Percentiles rank a stretch among this genome's conserved stretches.
Conservation (phyloP, 2,888 invertebrate genomes). For the Andrena dorsata region DNA sequence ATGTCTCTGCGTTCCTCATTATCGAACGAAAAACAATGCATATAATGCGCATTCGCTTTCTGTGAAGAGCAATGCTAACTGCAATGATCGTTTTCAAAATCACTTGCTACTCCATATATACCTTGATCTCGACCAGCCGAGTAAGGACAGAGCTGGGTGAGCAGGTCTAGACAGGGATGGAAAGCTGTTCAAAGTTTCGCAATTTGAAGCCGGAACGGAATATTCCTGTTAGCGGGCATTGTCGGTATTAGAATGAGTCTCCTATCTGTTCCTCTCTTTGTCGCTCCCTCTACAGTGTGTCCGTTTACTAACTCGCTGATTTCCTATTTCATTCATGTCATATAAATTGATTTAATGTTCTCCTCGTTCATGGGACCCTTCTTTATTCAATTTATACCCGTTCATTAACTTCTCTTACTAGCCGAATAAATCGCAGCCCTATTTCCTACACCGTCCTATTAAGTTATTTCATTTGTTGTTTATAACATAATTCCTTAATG, state of each 20-base stretch:
- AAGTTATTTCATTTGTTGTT: background rate
- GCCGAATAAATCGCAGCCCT: too few relatives aligned
- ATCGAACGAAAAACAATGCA: conserved; percentile 52
- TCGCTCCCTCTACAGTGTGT: background rate
- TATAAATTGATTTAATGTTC: conserved; percentile 19
- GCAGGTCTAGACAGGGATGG: conserved; percentile 19
- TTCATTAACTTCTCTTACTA: too few relatives aligned
- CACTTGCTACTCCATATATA: conserved; percentile 41
- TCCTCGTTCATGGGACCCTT: too few relatives aligned
- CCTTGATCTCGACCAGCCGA: conserved; percentile 40
- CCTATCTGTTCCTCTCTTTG: conserved; percentile 20
- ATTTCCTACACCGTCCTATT: background rate
- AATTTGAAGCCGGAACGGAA: conserved; percentile 64
- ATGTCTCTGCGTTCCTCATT: conserved; percentile 15
- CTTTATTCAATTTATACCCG: too few relatives aligned
- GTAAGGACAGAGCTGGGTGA: conserved; percentile 34
- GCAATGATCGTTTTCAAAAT: conserved; percentile 61
- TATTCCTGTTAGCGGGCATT: conserved; percentile 61
- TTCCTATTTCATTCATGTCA: conserved; percentile 1
- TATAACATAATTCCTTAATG: background rate
- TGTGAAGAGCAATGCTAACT: conserved; percentile 51
- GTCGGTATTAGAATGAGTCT: conserved; percentile 46
- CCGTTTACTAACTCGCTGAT: conserved; percentile 13
- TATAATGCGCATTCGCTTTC: conserved; percentile 37
- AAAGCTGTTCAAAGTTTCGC: conserved; percentile 62